Evolutionary conservation across 2,888 invertebrate species (phyloP).

Genomic region (Zaprionus bogoriensis): DNA sequence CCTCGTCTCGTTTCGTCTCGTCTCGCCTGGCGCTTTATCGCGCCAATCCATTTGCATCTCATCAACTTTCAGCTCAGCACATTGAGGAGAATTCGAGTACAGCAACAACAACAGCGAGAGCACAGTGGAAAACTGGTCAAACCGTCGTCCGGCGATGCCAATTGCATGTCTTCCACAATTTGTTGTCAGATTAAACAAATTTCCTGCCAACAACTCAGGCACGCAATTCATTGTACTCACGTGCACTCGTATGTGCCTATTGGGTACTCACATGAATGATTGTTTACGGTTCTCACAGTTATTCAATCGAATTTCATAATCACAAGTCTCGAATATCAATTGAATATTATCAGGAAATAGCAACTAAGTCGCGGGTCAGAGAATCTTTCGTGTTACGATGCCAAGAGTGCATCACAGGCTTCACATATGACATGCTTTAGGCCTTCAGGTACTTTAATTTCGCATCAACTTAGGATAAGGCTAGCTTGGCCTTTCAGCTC

Average conservation of each 20-base stretch:
- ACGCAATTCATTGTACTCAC: constrained; percentile 69
- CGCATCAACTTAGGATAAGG: constrained; percentile 20
- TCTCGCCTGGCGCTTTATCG: constrained; percentile 60
- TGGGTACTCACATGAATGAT: constrained; percentile 22
- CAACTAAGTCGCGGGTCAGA: no score
- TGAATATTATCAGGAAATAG: background rate
- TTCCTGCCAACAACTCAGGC: constrained; percentile 69
- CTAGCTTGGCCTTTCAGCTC: constrained; percentile 28
- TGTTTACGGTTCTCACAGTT: constrained; percentile 4
- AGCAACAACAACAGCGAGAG: background rate
- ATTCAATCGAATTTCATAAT: background rate
- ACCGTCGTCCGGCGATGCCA: constrained; percentile 36
- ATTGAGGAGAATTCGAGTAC: background rate
- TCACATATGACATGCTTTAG: background rate
- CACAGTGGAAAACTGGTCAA: constrained; percentile 41
- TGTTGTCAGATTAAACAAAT: constrained; percentile 78
- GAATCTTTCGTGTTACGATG: no score
- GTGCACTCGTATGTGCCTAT: constrained; percentile 22
- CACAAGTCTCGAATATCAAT: background rate
- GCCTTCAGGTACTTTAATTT: constrained; percentile 11
- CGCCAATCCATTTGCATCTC: constrained; percentile 77
- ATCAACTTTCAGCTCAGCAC: constrained; percentile 63
- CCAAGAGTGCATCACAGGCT: background rate
- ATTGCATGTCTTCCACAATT: constrained; percentile 76
- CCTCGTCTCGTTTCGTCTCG: constrained; percentile 6